Conservation (phyloP, 2,113 vertebrate genomes). For the Colius striatus region DNA sequence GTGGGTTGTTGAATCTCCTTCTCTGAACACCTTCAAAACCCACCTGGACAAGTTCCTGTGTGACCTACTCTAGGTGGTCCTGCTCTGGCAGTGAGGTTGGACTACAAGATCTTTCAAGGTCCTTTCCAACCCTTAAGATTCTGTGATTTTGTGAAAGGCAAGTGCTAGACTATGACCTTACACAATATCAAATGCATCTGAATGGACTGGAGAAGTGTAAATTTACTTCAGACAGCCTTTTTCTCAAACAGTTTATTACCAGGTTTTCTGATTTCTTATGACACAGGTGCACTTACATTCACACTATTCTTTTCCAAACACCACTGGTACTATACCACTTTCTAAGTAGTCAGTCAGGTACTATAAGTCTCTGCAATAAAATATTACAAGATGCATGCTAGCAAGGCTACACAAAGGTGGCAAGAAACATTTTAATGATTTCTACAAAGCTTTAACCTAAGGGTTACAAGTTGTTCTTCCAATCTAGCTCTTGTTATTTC, state of each 20-base stretch:
- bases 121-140: too few relatives aligned
- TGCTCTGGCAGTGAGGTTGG: too few relatives aligned
- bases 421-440: not conserved
- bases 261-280: not conserved
- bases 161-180: not conserved
- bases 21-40: too few relatives aligned
- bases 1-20: too few relatives aligned
- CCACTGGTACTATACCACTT: not conserved
- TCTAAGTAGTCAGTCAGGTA: not conserved
- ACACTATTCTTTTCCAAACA: not conserved
- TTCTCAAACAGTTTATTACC: not conserved
- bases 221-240: not conserved
- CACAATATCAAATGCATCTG: not conserved
- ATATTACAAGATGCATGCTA: not conserved
- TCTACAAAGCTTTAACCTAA: not conserved
- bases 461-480: not conserved
- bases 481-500: accelerated
- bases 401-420: not conserved
- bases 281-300: not conserved
- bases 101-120: too few relatives aligned
- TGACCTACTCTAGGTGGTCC: too few relatives aligned
- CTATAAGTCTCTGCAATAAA: not conserved
- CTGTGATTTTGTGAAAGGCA: not conserved
- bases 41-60: too few relatives aligned
- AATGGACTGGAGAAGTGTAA: not conserved